A percentile compares a stretch with the other conserved stretches of the same genome.
phyloP scores from a whole-genome alignment of 2,113 vertebrate species.

The Haemorhous mexicanus region DNA sequence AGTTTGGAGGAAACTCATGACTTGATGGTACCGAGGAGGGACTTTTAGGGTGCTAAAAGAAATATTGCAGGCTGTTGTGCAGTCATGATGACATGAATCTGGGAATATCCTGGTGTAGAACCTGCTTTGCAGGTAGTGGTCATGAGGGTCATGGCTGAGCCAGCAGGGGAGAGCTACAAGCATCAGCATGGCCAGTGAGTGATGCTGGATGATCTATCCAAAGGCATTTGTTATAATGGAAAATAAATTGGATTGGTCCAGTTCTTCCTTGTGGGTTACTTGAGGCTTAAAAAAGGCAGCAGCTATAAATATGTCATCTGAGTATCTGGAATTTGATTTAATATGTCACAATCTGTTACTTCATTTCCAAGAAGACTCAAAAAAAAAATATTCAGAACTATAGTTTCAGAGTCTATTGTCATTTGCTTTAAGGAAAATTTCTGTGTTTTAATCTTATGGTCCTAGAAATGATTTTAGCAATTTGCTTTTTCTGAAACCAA shows the following conservation, averaged over 20 bases:
- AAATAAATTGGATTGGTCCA: not conserved
- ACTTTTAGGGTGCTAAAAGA: not conserved
- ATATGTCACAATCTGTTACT: constrained; percentile 26
- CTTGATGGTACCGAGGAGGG: not conserved
- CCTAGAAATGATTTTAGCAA: constrained; percentile 34
- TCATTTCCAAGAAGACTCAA: not conserved
- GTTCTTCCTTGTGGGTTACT: not conserved
- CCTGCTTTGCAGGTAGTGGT: not conserved
- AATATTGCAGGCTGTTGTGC: not conserved
- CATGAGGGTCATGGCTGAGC: accelerated
- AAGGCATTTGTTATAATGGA: not conserved
- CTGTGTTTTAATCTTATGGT: constrained; percentile 25
- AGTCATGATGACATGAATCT: not conserved
- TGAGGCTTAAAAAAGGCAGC: not conserved
- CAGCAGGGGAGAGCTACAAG: not conserved
- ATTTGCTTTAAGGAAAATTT: constrained; percentile 28
- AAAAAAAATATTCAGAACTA: not conserved
- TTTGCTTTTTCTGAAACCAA: constrained; percentile 24
- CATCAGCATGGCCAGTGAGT: not conserved
- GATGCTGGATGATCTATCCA: not conserved
- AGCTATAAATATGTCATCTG: constrained; percentile 23
- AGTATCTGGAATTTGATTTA: constrained; percentile 33
- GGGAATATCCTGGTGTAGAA: not conserved
- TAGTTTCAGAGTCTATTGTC: not conserved
- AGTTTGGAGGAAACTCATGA: not conserved